Evolutionary conservation across 2,797 vertebrate species (phyloP).

Genomic region (Poeciliopsis gracilis): DNA sequence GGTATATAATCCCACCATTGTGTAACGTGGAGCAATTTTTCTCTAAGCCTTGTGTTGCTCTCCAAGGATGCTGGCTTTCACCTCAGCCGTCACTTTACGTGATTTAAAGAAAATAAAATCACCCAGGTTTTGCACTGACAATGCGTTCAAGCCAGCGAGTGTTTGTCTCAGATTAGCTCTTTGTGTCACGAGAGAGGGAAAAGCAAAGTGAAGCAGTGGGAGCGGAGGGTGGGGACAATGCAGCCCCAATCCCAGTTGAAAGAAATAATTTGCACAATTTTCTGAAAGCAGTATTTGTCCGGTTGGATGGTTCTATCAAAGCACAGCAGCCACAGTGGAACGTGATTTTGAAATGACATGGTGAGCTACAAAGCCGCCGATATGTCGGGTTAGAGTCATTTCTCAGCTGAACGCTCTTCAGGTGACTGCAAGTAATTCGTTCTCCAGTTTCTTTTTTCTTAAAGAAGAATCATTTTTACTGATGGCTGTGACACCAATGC

Average conservation of each 20-base stretch:
- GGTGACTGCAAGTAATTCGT: constrained; percentile 71
- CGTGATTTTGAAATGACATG: constrained; percentile 62
- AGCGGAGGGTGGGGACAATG: constrained; percentile 52
- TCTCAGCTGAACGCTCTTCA: constrained; percentile 70
- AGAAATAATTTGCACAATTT: constrained; percentile 73
- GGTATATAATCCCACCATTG: constrained; percentile 41
- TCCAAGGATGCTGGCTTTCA: constrained; percentile 54
- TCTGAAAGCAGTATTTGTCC: constrained; percentile 75
- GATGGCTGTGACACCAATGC: constrained; percentile 51
- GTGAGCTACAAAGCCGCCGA: constrained; percentile 57
- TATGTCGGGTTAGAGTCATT: constrained; percentile 67
- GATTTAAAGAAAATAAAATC: constrained; percentile 67
- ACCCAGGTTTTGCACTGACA: constrained; percentile 64
- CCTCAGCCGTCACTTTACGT: constrained; percentile 59
- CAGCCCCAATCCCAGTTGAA: constrained; percentile 69
- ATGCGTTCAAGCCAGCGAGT: constrained; percentile 62
- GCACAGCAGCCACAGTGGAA: constrained; percentile 56
- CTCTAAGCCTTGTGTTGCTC: constrained; percentile 49
- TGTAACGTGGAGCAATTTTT: constrained; percentile 46
- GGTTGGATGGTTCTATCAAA: constrained; percentile 72
- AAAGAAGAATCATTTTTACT: constrained; percentile 64
- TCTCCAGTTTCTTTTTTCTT: constrained; percentile 61
- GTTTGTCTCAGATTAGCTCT: constrained; percentile 77
- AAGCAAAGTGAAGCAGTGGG: constrained; percentile 35
- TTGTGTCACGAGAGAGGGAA: constrained; percentile 59